A percentile compares a stretch with the other conserved stretches of the same genome.
phyloP scores from a whole-genome alignment of 2,113 vertebrate species.

The Alligator sinensis region DNA sequence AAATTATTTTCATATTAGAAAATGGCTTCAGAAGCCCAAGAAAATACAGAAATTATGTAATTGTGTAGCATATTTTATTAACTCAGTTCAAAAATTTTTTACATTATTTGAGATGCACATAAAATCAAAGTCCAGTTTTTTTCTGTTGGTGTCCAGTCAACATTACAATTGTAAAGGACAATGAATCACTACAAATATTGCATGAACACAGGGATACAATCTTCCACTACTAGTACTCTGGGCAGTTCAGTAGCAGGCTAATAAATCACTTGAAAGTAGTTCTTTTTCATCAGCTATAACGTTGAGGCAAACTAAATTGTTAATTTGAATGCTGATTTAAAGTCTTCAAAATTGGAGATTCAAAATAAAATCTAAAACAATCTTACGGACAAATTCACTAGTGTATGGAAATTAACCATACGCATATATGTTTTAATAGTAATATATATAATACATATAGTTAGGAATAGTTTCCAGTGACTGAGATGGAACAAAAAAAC shows the following conservation, averaged over 20 bases:
- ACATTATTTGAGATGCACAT: neutral
- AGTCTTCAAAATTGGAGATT: neutral
- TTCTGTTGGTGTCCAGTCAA: neutral
- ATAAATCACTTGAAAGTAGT: conserved; percentile 8
- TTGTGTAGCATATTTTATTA: neutral
- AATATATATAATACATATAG: too few species aligned
- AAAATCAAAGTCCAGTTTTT: neutral
- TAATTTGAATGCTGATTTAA: conserved; percentile 25
- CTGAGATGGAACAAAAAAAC: neutral
- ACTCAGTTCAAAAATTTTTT: neutral
- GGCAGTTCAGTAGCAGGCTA: neutral
- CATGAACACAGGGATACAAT: neutral
- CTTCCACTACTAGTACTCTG: neutral
- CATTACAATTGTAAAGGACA: neutral
- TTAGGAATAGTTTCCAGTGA: neutral
- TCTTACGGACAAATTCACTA: neutral
- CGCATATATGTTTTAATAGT: too few species aligned
- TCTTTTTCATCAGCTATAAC: conserved; percentile 7
- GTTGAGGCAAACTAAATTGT: conserved; percentile 2
- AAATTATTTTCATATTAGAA: neutral
- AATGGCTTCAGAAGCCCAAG: neutral
- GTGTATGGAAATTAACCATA: neutral
- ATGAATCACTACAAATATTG: neutral
- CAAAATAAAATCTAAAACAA: neutral
- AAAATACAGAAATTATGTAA: neutral